Conservation (phyloP, 2,113 vertebrate genomes). For the Okapia johnstoni region DNA sequence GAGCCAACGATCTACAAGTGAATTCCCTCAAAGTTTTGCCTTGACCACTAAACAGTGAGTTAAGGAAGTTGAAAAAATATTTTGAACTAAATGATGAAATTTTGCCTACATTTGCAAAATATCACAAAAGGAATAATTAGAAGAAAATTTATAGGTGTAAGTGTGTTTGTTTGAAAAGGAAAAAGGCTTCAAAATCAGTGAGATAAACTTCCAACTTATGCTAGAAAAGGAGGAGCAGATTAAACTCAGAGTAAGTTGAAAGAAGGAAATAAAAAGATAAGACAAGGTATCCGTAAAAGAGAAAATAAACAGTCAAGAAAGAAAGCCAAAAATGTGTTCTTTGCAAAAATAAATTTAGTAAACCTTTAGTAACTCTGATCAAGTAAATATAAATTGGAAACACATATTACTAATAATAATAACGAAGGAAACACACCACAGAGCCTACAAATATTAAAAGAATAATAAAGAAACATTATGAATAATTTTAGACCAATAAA, state of each 20-base stretch:
- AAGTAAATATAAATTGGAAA: background rate
- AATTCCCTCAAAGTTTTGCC: background rate
- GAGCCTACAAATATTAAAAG: background rate
- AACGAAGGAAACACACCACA: background rate
- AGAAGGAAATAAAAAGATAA: background rate
- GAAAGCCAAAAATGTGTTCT: background rate
- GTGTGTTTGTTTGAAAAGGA: background rate
- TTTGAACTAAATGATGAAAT: background rate
- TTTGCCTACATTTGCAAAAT: background rate
- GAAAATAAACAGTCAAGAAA: background rate
- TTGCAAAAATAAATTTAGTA: background rate
- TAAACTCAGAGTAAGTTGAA: background rate
- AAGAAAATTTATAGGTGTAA: background rate
- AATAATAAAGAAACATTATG: background rate
- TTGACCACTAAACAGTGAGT: background rate
- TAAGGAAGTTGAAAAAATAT: background rate
- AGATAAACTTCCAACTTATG: background rate
- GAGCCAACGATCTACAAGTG: background rate
- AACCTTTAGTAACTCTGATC: background rate
- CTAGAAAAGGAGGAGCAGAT: background rate
- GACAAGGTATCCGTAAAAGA: background rate
- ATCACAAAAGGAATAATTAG: background rate
- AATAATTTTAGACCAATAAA: background rate
- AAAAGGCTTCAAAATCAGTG: background rate
- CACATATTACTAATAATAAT: background rate